Base-by-base conservation (phyloP, 1,140 invertebrate species). In the Drosophila novamexicana region DNA sequence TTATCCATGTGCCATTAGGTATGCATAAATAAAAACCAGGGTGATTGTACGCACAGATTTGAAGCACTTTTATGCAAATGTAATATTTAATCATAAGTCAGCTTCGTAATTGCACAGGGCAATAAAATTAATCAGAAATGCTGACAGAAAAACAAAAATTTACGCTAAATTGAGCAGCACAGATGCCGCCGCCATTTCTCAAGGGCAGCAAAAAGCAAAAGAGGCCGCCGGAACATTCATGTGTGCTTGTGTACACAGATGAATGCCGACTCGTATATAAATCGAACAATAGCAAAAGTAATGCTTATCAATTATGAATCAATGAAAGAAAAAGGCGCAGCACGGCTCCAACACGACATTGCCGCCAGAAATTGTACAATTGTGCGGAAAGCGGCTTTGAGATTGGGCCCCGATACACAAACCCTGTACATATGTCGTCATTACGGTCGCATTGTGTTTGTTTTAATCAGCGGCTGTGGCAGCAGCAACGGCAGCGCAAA, bases 231-330 rank as follows among this genome's bases (percentile, higher is more conserved):
- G 10, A 50, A 56, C 32, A 54, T 36, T 9, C 18, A 29, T 22
- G 44, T n/a, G 14, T 36, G 12, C 14, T 14, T 29, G 53, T 37
- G 40, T 29, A 18, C 34, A 36, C 42, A 22, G n/a, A 49, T 59
- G 59, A 39, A 36, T 63, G 14, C n/a, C 14, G n/a, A 63, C 39
- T 47, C 9, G 18, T 56, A 62, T 45, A 67, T 49, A 70, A 74
- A 70, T 89, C 84, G 81, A 81, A 89, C 84, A 89, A 89, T 89
- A 75, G 85, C 75, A 76, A 89, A 88, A 85, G 81, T 84, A 89
- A 89, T 89, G 84, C 84, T 90, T 89, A 89, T 89, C 84, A 89
- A 89, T 89, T 89, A 89, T 89, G 85, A 89, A 85, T 90, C 84
- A 89, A 89, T 89, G 84, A 68, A 75, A 81, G 58, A 54, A 70